Percentiles rank a stretch among this genome's conserved stretches.
These are phyloP conservation scores for Agrilus mali DNA, from an alignment of 2,888 invertebrate species.

Conservation along the genomic window DNA sequence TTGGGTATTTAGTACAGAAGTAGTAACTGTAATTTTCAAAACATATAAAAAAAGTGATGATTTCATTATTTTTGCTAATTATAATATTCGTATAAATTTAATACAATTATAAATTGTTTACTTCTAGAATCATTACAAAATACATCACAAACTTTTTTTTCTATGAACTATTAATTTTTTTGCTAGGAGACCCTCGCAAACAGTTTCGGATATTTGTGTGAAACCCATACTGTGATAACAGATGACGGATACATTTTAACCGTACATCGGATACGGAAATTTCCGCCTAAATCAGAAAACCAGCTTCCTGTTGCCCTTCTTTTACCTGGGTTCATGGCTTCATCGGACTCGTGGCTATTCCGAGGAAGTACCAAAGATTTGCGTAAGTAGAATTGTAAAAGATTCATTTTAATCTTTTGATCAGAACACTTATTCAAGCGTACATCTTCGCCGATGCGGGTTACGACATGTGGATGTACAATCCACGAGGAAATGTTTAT, in stretches of 20 bases:
- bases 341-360: conserved; percentile 42
- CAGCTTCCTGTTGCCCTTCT: conserved; percentile 31
- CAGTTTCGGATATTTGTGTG: conserved; percentile 33
- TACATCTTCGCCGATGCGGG: conserved; percentile 36
- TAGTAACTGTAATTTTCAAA: too few relatives aligned
- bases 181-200: conserved; percentile 30
- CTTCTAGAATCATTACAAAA: too few relatives aligned
- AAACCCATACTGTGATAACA: conserved; percentile 34
- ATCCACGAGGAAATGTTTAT: conserved; percentile 47
- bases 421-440: conserved; percentile 17
- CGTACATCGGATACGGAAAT: conserved; percentile 41
- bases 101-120: too few relatives aligned
- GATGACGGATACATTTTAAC: conserved; percentile 43
- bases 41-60: too few relatives aligned
- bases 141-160: neutral
- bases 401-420: conserved; percentile 5
- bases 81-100: too few relatives aligned
- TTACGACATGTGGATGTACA: conserved; percentile 46
- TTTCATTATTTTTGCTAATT: too few relatives aligned
- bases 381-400: conserved; percentile 25
- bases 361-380: conserved; percentile 38
- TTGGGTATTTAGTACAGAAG: too few relatives aligned
- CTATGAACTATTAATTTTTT: too few relatives aligned
- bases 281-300: conserved; percentile 18
- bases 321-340: conserved; percentile 42